Evolutionary conservation across 37 sponge, comb jelly and placozoan species (phyloP), one percentile per base, ranked within the genome.

Genomic region (Ephydatia muelleri): DNA sequence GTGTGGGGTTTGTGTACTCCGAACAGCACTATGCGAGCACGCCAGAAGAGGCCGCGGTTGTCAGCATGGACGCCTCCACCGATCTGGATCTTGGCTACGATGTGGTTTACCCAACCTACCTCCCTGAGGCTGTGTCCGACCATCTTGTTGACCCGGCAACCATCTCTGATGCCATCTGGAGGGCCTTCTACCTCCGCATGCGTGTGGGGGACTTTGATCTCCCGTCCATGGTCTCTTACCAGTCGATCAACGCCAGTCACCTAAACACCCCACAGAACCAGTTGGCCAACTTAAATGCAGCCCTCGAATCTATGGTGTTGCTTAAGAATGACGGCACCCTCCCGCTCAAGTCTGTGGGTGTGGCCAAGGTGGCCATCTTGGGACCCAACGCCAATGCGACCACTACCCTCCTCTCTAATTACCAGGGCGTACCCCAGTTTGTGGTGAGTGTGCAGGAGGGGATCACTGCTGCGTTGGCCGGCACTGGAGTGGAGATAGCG

Each of bases 121-220:
- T 93, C 43, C 72, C n/a, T 1, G 36, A 49, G 29, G 87, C 90
- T 27, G 5, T 93, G 5, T 31, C 68, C 0, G 70, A 89, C 32
- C 28, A 35, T 1, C 13, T 80, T 27, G 90, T 93, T 11, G 13
- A 29, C 23, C 16, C 66, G 5, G 79, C 68, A 11, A 70, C 86
- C 32, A 84, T 92, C 32, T 23, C 2, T n/a, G 75, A 72, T 26
- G 79, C 92, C 19, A 89, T 92, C 23, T 68, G 68, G 71, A 78
- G 92, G 30, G 89, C 49, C 33, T 88, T 92, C 14, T 88, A 87
- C 70, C 75, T 87, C 14, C 79, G 92, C 16, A 88, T 92, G 65
- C 43, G 82, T 12, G 33, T 92, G 9, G 93, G 93, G 0, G 93
- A 93, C 67, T 93, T 93, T 86, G 93, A 93, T 72, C 93, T 90